Percentiles rank a stretch among this genome's conserved stretches.
Conservation (phyloP, 2,888 invertebrate genomes). For the Habrosyne pyritoides region DNA sequence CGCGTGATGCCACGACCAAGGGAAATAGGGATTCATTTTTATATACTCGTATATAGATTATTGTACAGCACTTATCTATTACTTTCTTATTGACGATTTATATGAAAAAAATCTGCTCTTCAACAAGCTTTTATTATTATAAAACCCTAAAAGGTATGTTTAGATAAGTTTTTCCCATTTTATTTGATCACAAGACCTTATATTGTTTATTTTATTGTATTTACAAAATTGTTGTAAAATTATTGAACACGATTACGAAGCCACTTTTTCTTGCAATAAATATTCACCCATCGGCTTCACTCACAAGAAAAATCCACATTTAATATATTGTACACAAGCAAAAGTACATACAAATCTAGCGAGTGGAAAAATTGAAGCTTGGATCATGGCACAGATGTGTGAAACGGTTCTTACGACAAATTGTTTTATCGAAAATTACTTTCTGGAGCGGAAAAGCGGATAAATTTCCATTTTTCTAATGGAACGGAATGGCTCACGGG, state of each 20-base stretch:
- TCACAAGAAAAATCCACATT: constrained; percentile 2
- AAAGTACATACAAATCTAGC: constrained; percentile 31
- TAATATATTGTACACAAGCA: constrained; percentile 20
- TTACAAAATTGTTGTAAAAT: background rate
- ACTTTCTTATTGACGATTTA: no score
- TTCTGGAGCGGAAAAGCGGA: constrained; percentile 57
- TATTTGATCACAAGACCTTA: no score
- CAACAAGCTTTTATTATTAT: no score
- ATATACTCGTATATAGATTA: no score
- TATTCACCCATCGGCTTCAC: background rate
- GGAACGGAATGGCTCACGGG: constrained; percentile 51
- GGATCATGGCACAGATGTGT: constrained; percentile 71
- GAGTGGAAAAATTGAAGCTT: constrained; percentile 52
- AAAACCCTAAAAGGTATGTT: no score
- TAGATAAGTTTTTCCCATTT: no score
- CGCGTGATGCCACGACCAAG: no score
- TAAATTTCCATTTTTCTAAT: constrained; percentile 77
- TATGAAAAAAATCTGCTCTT: no score
- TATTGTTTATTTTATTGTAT: no score
- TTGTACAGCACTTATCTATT: no score
- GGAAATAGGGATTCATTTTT: no score
- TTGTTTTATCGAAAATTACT: constrained; percentile 83
- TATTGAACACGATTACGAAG: no score
- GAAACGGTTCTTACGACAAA: constrained; percentile 74
- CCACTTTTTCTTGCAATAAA: background rate